Evolutionary conservation across 1,140 invertebrate genomes (phyloP), one percentile per base, ranked within the genome.

Genomic region (Drosophila takahashii): DNA sequence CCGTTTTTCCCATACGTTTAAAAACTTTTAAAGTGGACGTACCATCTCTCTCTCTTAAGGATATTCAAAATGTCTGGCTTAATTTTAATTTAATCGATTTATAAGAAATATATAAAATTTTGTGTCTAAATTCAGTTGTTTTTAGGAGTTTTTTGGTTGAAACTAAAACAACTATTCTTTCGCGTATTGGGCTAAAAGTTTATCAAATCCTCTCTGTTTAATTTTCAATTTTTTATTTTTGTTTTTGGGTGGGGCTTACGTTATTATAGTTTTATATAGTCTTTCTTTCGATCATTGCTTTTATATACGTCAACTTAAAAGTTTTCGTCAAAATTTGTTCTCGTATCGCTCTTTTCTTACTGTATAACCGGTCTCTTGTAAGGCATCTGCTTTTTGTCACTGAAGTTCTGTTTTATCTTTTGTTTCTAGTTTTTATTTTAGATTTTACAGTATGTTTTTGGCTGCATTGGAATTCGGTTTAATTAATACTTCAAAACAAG

Each of bases 301-400:
- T 75, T 50, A 62, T 60, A 58, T 69, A 66, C 73, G 71, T 56
- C 60, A 77, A 84, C 77, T 78, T 56, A 81, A 76, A 79, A 71
- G 37, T 77, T 85, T 78, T 79, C 29, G 61, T 84, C 50, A 61
- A 81, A 90, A 81, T 86, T 64, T 54, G 61, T 69, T 66, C 18
- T 52, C 60, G 66, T 65, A 56, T 75, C 27, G 22, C 44, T 57
- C 66, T 51, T 64, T 66, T 79, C 75, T 79, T 89, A 89, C 71
- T 87, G 87, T 87, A 59, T 78, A 87, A 81, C 66, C 77, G 84
- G 84, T 89, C 73, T 89, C 71, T 90, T 78, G 64, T 90, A 90
- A 90, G 87, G 87, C 87, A 90, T 87, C 87, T 90, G 87, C 81
- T 78, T 87, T 90, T 83, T 90, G 86, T 85, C 84, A 81, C 79